Evolutionary conservation across 2,888 invertebrate species (phyloP).

Genomic region (Lapara coniferarum): DNA sequence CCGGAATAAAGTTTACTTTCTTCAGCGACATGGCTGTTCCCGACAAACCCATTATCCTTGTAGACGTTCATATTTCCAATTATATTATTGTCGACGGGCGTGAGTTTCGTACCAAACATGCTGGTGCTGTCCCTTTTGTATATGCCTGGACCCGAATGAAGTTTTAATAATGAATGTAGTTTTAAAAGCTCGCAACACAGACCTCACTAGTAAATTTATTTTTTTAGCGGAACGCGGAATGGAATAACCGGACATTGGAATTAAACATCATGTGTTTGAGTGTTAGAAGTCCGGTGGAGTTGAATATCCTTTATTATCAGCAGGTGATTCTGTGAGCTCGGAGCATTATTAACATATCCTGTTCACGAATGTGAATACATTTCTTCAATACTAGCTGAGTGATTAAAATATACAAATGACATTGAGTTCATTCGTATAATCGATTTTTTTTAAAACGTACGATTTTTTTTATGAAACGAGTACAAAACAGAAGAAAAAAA

Average conservation of each 20-base stretch:
- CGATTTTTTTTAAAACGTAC: too few species aligned
- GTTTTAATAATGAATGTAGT: slow-evolving; percentile 30
- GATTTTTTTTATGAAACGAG: too few species aligned
- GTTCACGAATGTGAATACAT: too few species aligned
- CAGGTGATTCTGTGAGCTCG: too few species aligned
- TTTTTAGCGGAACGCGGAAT: background rate
- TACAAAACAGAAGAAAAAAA: too few species aligned
- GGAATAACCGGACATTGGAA: slow-evolving; percentile 2
- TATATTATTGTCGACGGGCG: slow-evolving; percentile 34
- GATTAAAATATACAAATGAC: too few species aligned
- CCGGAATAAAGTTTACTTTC: slow-evolving; percentile 32
- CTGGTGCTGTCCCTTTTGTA: slow-evolving; percentile 20
- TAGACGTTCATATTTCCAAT: slow-evolving; percentile 37
- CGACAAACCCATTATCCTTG: slow-evolving; percentile 34
- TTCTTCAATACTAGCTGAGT: too few species aligned
- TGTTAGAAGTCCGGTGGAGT: too few species aligned
- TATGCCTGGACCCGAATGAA: slow-evolving; percentile 23
- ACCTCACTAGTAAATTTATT: slow-evolving; percentile 11
- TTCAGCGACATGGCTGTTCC: slow-evolving; percentile 32
- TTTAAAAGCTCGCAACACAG: slow-evolving; percentile 24
- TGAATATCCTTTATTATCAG: too few species aligned
- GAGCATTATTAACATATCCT: too few species aligned
- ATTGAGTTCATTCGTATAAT: too few species aligned
- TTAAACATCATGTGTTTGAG: slow-evolving; percentile 3
- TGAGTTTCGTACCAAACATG: slow-evolving; percentile 26